Evolutionary conservation across 2,888 invertebrate species (phyloP).

Genomic region (Crematogaster levior): DNA sequence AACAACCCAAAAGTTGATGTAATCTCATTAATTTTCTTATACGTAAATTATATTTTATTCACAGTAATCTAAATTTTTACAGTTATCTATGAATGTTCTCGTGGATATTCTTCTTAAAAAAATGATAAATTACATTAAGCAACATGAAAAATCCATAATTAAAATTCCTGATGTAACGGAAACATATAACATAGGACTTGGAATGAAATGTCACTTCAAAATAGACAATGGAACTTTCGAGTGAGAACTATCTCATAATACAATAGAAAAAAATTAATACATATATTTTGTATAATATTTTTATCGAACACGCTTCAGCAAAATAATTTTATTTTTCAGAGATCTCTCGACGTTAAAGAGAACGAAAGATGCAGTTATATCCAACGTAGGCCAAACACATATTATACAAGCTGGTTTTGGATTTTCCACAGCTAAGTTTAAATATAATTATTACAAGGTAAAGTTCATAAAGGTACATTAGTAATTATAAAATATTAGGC

Average conservation of each 20-base stretch:
- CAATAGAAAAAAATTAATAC: neutral
- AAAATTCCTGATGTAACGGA: slow-evolving; percentile 65
- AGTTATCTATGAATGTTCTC: slow-evolving; percentile 65
- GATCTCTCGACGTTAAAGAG: slow-evolving; percentile 70
- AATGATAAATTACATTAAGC: slow-evolving; percentile 50
- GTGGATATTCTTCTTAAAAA: slow-evolving; percentile 63
- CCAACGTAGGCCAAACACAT: slow-evolving; percentile 62
- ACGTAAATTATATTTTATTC: neutral
- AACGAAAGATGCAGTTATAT: slow-evolving; percentile 62
- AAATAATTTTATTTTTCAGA: slow-evolving; percentile 57
- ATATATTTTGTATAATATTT: neutral
- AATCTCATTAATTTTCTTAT: slow-evolving; percentile 1
- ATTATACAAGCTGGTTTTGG: slow-evolving; percentile 67
- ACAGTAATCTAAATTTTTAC: slow-evolving; percentile 19
- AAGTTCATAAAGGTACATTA: neutral
- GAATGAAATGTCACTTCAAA: slow-evolving; percentile 63
- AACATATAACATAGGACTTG: slow-evolving; percentile 60
- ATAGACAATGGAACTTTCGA: slow-evolving; percentile 65
- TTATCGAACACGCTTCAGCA: neutral
- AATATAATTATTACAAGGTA: slow-evolving; percentile 71
- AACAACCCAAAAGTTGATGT: neutral
- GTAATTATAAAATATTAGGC: neutral
- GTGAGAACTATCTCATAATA: slow-evolving; percentile 51
- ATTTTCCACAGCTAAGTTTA: slow-evolving; percentile 60
- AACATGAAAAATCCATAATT: slow-evolving; percentile 58